These are phyloP conservation scores for Porites lutea DNA, from an alignment of 64 coral and sea anemone species.

Conservation along the genomic window DNA sequence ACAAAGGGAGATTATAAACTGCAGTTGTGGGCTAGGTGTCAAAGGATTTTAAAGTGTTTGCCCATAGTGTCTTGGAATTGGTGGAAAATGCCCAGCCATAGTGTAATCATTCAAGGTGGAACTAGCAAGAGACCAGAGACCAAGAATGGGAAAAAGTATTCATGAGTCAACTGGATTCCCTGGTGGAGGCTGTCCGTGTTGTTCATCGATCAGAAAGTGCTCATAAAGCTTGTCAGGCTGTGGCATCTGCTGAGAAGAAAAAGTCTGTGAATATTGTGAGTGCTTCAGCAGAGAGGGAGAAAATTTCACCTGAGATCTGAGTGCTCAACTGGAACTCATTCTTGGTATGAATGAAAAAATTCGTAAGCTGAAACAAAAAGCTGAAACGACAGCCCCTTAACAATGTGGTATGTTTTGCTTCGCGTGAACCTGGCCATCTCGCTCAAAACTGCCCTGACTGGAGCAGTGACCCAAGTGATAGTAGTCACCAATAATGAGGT, in stretches of 20 bases:
- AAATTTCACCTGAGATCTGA: no score
- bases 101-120: slow-evolving; percentile 46
- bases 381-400: no score
- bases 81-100: slow-evolving; percentile 19
- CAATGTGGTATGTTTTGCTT: no score
- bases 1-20: slow-evolving; percentile 56
- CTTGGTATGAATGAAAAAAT: slow-evolving; percentile 14
- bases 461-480: neutral
- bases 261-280: no score
- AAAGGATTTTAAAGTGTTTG: slow-evolving; percentile 39
- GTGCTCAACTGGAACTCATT: no score
- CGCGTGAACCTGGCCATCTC: no score
- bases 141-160: slow-evolving; percentile 17
- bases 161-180: slow-evolving; percentile 22
- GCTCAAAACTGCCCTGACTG: no score
- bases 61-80: slow-evolving; percentile 15
- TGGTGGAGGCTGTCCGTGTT: neutral
- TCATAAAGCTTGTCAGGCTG: no score
- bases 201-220: no score
- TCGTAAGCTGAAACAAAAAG: no score
- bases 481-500: neutral
- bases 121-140: slow-evolving; percentile 37
- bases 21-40: neutral
- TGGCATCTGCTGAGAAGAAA: no score
- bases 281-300: no score